phyloP scores from a whole-genome alignment of 2,888 invertebrate species.

The Tetragonisca angustula region DNA sequence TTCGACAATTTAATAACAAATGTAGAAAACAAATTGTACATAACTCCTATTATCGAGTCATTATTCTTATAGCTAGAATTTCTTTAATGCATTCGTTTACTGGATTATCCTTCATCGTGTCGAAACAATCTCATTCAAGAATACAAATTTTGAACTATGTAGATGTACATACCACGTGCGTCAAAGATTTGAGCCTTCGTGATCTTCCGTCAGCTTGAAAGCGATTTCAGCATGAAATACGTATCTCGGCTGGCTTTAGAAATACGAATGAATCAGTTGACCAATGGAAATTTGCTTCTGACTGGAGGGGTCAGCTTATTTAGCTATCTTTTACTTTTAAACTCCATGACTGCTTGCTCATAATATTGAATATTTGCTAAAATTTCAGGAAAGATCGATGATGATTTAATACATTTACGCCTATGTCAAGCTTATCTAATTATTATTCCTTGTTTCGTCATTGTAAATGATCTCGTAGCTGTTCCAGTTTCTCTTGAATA shows the following conservation, averaged over 20 bases:
- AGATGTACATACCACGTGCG: slow-evolving; percentile 58
- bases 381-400: background rate
- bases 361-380: background rate
- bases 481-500: background rate
- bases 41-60: background rate
- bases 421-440: background rate
- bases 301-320: slow-evolving; percentile 62
- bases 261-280: slow-evolving; percentile 72
- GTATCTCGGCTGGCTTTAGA: slow-evolving; percentile 65
- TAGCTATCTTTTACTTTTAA: slow-evolving; percentile 50
- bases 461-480: background rate
- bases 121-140: slow-evolving; percentile 4
- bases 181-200: slow-evolving; percentile 37
- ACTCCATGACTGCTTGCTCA: slow-evolving; percentile 32
- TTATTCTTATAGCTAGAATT: background rate
- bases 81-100: background rate
- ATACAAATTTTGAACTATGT: slow-evolving; percentile 23
- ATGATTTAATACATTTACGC: background rate
- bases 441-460: background rate
- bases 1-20: slow-evolving; percentile 3
- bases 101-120: background rate
- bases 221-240: slow-evolving; percentile 48
- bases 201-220: slow-evolving; percentile 45
- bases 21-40: background rate
- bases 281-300: slow-evolving; percentile 76